Evolutionary conservation across 2,888 invertebrate genomes (phyloP).

Genomic region (Trichogramma dendrolimi): DNA sequence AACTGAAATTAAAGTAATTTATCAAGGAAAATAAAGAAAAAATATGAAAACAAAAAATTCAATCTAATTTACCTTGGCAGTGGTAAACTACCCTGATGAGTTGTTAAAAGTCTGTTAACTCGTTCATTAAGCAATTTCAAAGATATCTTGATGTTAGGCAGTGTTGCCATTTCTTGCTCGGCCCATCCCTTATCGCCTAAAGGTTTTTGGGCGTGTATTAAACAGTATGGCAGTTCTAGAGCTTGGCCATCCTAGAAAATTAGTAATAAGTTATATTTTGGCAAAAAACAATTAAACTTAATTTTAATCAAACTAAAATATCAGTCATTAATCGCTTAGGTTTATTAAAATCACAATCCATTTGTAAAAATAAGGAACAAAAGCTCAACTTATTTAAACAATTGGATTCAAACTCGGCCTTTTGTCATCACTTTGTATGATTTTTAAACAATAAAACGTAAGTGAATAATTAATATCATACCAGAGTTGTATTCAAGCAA

Average conservation of each 20-base stretch:
- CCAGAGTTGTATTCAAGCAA: slow-evolving; percentile 45
- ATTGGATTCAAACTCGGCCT: slow-evolving; percentile 47
- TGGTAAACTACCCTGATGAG: slow-evolving; percentile 74
- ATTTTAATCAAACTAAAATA: background rate
- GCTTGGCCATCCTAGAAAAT: slow-evolving; percentile 11
- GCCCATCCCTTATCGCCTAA: slow-evolving; percentile 68
- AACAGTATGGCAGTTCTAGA: slow-evolving; percentile 62
- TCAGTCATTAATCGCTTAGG: slow-evolving; percentile 35
- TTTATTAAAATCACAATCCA: slow-evolving; percentile 39
- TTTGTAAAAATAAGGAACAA: slow-evolving; percentile 36
- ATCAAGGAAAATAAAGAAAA: background rate
- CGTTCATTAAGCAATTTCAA: slow-evolving; percentile 63
- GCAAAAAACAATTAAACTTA: slow-evolving; percentile 19
- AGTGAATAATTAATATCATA: slow-evolving; percentile 24
- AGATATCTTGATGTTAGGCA: slow-evolving; percentile 59
- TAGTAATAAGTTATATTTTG: background rate
- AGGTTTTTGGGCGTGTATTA: slow-evolving; percentile 62
- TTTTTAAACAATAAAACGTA: slow-evolving; percentile 22
- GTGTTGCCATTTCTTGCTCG: slow-evolving; percentile 64
- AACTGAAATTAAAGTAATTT: slow-evolving; percentile 53
- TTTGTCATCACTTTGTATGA: slow-evolving; percentile 36
- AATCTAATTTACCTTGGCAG: slow-evolving; percentile 63
- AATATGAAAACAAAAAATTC: slow-evolving; percentile 5
- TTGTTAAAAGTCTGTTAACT: slow-evolving; percentile 65
- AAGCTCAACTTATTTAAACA: slow-evolving; percentile 37